These are phyloP conservation scores for Lasioglossum lativentre DNA, from an alignment of 2,888 invertebrate genomes.

Conservation along the genomic window DNA sequence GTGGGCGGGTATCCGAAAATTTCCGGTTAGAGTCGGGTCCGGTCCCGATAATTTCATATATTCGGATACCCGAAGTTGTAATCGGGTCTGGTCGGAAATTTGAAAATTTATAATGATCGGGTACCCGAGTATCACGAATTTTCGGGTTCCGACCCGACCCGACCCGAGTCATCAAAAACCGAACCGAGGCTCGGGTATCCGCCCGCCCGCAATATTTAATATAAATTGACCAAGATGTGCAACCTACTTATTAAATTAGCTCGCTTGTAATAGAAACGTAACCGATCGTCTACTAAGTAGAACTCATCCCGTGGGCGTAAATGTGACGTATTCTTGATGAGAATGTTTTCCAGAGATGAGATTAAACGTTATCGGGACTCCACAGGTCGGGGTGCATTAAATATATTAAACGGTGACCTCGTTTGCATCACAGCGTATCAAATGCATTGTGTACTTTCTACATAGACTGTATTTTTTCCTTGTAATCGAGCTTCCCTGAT, in stretches of 20 bases:
- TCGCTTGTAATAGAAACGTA: conserved; percentile 2
- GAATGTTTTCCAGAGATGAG: conserved; percentile 29
- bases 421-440: background rate
- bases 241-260: background rate
- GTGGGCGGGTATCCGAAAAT: no score
- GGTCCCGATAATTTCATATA: no score
- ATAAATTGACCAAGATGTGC: background rate
- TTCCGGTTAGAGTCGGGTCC: no score
- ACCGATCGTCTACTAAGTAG: conserved; percentile 14
- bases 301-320: conserved; percentile 23
- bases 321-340: conserved; percentile 33
- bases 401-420: conserved; percentile 43
- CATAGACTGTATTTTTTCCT: background rate
- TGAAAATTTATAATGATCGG: no score
- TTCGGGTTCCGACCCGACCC: no score
- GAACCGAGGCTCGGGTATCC: no score
- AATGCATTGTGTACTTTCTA: background rate
- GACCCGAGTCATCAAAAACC: no score
- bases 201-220: no score
- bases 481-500: background rate
- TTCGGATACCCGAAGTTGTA: no score
- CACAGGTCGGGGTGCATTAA: conserved; percentile 40
- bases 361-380: conserved; percentile 51
- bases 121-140: no score
- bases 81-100: no score